These are phyloP conservation scores for Meles meles DNA, from an alignment of 2,113 vertebrate species.

Conservation along the genomic window DNA sequence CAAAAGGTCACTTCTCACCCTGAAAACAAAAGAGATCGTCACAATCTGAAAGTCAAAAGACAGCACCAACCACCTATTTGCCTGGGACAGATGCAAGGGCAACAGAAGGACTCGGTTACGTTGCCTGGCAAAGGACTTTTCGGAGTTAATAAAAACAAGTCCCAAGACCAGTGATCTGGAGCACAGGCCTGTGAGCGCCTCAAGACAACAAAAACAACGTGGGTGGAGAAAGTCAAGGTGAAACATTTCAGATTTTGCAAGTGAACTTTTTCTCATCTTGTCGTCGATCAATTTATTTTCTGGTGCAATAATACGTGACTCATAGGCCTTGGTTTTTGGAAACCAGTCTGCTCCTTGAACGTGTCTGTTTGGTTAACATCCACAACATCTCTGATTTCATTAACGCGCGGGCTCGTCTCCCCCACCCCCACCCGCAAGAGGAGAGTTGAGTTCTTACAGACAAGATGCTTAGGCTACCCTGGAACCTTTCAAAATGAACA, in stretches of 20 bases:
- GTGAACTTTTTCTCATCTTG: constrained; percentile 76
- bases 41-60: constrained; percentile 80
- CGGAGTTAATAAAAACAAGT: constrained; percentile 80
- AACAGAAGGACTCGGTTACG: constrained; percentile 70
- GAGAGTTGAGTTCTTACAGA: constrained; percentile 57
- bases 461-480: constrained; percentile 61
- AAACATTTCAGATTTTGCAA: constrained; percentile 71
- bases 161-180: constrained; percentile 73
- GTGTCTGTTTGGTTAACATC: constrained; percentile 71
- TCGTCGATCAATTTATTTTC: constrained; percentile 78
- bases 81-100: constrained; percentile 68
- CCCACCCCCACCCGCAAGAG: neutral
- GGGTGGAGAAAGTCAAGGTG: constrained; percentile 64
- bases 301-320: constrained; percentile 78
- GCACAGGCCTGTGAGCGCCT: constrained; percentile 66
- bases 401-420: constrained; percentile 32
- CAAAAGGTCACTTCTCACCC: constrained; percentile 91
- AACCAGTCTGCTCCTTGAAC: constrained; percentile 72
- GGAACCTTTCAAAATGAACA: constrained; percentile 60
- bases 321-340: constrained; percentile 78
- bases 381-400: constrained; percentile 75
- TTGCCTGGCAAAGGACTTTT: constrained; percentile 75
- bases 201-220: constrained; percentile 72
- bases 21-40: constrained; percentile 87
- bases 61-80: constrained; percentile 58